Conservation (phyloP, 1,140 invertebrate species). For the Drosophila punjabiensis region DNA sequence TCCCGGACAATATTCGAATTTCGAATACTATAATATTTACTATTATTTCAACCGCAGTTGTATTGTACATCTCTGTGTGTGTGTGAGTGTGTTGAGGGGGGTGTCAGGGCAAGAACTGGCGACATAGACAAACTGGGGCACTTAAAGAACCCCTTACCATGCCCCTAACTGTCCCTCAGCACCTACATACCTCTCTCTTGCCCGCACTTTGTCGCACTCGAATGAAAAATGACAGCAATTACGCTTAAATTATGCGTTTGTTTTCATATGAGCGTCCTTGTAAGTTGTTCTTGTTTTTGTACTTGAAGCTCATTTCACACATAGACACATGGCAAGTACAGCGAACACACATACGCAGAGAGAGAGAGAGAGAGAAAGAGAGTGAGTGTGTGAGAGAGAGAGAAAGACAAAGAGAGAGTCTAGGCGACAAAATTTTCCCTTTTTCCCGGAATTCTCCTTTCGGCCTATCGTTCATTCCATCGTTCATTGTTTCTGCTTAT, state of each 20-base stretch:
- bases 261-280: conserved; percentile 82
- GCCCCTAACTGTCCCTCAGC: not conserved
- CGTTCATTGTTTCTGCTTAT: conserved; percentile 4
- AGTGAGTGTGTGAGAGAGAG: not conserved
- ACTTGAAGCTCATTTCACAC: conserved; percentile 80
- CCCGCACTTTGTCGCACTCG: conserved; percentile 55
- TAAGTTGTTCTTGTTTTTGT: conserved; percentile 65
- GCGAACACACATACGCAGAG: conserved; percentile 7
- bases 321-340: conserved; percentile 60
- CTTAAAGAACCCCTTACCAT: conserved; percentile 20
- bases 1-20: conserved; percentile 2
- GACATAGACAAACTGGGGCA: conserved; percentile 72
- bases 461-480: conserved; percentile 2
- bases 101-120: conserved; percentile 49
- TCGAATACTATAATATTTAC: conserved; percentile 6
- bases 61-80: conserved; percentile 1
- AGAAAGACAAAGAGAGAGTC: conserved; percentile 9
- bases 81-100: conserved; percentile 3
- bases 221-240: conserved; percentile 85
- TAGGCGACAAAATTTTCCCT: conserved; percentile 46
- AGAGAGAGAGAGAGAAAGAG: not conserved
- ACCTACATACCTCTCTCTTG: not conserved
- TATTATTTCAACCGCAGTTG: conserved; percentile 13
- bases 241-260: conserved; percentile 84
- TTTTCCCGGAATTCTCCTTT: conserved; percentile 5